Conservation (phyloP, 1,140 invertebrate genomes). For the Tetramorium simillimum region DNA sequence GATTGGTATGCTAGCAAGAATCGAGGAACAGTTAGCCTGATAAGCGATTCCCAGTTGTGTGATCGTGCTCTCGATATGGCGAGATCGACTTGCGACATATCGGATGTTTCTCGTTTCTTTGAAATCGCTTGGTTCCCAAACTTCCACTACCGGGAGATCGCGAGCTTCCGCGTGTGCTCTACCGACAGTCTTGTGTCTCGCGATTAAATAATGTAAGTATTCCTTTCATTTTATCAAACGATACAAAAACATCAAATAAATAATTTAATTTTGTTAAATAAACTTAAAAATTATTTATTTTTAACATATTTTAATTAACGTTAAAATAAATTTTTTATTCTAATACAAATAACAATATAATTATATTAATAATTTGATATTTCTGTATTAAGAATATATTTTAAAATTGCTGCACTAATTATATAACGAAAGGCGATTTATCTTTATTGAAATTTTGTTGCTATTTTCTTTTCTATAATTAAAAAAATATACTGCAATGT, state of each 20-base stretch:
- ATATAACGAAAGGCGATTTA: not conserved
- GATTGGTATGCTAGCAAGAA: conserved; percentile 78
- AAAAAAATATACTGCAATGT: not conserved
- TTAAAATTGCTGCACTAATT: not conserved
- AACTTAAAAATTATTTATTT: not conserved
- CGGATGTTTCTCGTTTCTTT: conserved; percentile 54
- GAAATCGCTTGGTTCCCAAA: conserved; percentile 42
- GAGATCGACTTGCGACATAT: conserved; percentile 64
- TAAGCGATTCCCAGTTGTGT: conserved; percentile 75
- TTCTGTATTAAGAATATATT: not conserved
- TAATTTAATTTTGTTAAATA: not conserved
- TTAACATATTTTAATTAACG: not conserved
- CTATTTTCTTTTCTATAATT: not conserved
- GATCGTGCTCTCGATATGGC: conserved; percentile 75
- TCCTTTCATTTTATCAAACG: not conserved
- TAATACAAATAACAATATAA: not conserved
- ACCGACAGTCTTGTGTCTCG: not conserved
- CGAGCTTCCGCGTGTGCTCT: not conserved
- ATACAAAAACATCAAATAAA: not conserved
- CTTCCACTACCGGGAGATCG: not conserved
- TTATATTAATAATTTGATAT: not conserved
- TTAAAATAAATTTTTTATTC: not conserved
- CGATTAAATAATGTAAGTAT: not conserved
- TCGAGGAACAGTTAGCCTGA: conserved; percentile 75
- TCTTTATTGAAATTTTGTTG: not conserved